Conservation (phyloP, 2,113 vertebrate species). For the Xiphophorus couchianus region DNA sequence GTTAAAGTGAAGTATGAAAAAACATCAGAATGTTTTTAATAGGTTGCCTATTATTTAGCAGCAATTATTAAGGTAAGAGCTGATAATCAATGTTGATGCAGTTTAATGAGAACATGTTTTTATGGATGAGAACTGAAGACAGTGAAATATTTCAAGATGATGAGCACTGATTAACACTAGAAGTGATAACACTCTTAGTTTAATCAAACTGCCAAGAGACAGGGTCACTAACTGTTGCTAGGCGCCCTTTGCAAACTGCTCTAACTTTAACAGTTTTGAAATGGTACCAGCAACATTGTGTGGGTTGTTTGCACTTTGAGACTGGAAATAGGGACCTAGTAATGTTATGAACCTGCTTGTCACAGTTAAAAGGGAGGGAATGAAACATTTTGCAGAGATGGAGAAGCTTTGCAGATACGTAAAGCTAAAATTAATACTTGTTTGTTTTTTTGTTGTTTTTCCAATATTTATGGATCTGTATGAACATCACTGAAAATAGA, state of each 20-base stretch:
- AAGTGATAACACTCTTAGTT: not conserved
- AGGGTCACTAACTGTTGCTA: not conserved
- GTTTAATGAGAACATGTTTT: conserved; percentile 1
- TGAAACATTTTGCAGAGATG: not conserved
- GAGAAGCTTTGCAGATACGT: not conserved
- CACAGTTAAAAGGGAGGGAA: conserved; percentile 17
- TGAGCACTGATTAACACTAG: too few relatives aligned
- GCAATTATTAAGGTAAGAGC: conserved; percentile 7
- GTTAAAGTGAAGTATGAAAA: conserved; percentile 22
- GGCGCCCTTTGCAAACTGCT: conserved; percentile 19
- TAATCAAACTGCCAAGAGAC: not conserved
- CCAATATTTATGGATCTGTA: too few relatives aligned
- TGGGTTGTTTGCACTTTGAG: conserved; percentile 30
- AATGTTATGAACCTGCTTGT: conserved; percentile 7
- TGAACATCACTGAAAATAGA: too few relatives aligned
- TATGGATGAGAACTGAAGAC: not conserved
- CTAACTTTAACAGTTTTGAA: conserved; percentile 7
- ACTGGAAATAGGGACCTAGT: conserved; percentile 26
- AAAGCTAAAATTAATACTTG: too few relatives aligned
- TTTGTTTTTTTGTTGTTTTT: fast-evolving
- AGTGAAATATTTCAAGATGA: too few relatives aligned
- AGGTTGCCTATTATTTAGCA: conserved; percentile 11
- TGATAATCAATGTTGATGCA: conserved; percentile 2
- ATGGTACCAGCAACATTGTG: not conserved
- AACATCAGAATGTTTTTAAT: conserved; percentile 28